Percentiles rank a stretch among this genome's conserved stretches.
Evolutionary conservation across 2,113 vertebrate genomes (phyloP).

Genomic region (Ciconia maguari): DNA sequence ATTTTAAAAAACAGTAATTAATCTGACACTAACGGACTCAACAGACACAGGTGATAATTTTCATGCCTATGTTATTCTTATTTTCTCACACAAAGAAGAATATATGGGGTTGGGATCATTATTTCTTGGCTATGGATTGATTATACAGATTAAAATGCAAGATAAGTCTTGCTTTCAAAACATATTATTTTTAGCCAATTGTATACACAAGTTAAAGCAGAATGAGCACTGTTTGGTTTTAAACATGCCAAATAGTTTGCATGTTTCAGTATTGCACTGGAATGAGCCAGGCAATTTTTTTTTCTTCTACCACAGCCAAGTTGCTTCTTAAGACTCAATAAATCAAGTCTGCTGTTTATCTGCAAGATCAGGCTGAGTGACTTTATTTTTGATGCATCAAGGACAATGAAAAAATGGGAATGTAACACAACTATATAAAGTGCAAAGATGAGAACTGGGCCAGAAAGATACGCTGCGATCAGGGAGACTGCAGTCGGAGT

Average conservation of each 20-base stretch:
- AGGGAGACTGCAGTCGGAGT: too few relatives aligned
- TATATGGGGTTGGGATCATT: not conserved
- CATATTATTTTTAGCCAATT: not conserved
- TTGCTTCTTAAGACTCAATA: not conserved
- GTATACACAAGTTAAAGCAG: not conserved
- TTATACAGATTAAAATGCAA: not conserved
- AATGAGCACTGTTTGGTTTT: not conserved
- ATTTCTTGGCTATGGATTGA: not conserved
- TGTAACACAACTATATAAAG: not conserved
- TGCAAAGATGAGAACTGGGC: not conserved
- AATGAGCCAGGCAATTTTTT: not conserved
- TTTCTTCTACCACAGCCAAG: accelerated
- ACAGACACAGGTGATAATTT: not conserved
- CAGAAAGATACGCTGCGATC: accelerated
- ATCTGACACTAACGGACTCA: not conserved
- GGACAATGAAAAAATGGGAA: not conserved
- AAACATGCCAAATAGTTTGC: not conserved
- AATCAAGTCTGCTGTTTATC: not conserved
- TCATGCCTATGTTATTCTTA: not conserved
- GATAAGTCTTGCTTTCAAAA: not conserved
- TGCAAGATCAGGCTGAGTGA: not conserved
- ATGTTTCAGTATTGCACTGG: not conserved
- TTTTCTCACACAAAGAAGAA: not conserved
- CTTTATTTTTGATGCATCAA: not conserved
- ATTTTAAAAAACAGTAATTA: not conserved